A percentile compares a stretch with the other conserved stretches of the same genome.
phyloP scores from a whole-genome alignment of 2,113 vertebrate genomes.

The Silurus meridionalis region DNA sequence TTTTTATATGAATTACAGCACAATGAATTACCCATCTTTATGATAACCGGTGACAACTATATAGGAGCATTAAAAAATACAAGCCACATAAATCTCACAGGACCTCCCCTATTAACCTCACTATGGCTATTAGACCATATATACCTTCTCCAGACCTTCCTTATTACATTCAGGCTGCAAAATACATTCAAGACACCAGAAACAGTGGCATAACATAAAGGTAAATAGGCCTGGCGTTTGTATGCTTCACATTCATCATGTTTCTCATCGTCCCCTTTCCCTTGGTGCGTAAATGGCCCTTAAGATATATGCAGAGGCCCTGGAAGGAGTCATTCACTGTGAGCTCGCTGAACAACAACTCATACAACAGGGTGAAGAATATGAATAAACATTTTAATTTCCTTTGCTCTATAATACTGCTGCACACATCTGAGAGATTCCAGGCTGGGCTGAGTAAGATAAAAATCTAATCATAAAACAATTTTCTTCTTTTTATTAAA shows the following conservation, averaged over 20 bases:
- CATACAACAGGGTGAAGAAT: slow-evolving; percentile 54
- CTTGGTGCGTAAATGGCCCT: slow-evolving; percentile 58
- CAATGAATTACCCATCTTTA: neutral
- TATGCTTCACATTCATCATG: slow-evolving; percentile 61
- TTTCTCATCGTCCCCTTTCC: slow-evolving; percentile 63
- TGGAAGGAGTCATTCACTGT: slow-evolving; percentile 64
- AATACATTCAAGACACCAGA: slow-evolving; percentile 15
- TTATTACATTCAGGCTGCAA: slow-evolving; percentile 2
- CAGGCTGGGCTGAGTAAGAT: neutral
- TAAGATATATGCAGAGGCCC: slow-evolving; percentile 57
- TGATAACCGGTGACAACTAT: neutral
- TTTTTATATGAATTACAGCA: neutral
- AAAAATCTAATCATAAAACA: neutral
- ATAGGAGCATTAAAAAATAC: neutral
- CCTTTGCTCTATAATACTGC: slow-evolving; percentile 8
- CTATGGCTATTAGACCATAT: neutral
- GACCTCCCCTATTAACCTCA: neutral
- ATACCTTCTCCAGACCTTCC: neutral
- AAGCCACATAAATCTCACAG: neutral
- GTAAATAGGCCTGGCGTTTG: slow-evolving; percentile 56
- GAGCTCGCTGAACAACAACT: slow-evolving; percentile 55
- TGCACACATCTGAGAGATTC: slow-evolving; percentile 15
- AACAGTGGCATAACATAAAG: slow-evolving; percentile 28
- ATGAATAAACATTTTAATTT: slow-evolving; percentile 65
- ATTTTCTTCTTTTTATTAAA: neutral